These are phyloP conservation scores for Tamias sibiricus DNA, from an alignment of 2,113 vertebrate species.

Conservation along the genomic window DNA sequence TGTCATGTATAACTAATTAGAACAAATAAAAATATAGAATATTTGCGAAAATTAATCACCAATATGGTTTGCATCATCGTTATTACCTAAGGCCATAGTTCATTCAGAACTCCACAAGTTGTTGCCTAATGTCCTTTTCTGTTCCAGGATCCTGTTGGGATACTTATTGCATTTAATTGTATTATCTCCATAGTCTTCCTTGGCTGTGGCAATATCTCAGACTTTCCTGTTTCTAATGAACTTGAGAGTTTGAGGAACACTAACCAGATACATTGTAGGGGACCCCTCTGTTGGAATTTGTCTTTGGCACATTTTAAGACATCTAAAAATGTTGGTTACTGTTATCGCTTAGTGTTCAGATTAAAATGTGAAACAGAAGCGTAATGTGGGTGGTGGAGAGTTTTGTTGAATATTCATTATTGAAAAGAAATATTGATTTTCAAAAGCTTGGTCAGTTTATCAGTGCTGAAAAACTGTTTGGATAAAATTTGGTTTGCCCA, in stretches of 20 bases:
- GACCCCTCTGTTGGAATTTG: not conserved
- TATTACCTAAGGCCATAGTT: not conserved
- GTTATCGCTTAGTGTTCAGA: not conserved
- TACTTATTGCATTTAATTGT: not conserved
- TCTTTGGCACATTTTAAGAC: not conserved
- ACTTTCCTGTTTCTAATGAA: not conserved
- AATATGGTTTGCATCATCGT: not conserved
- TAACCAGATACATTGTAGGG: not conserved
- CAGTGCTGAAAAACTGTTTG: not conserved
- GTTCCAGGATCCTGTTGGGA: not conserved
- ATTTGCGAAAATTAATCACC: not conserved
- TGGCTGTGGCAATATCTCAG: not conserved
- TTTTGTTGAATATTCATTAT: constrained; percentile 8
- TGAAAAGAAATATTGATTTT: constrained; percentile 46
- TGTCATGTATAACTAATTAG: no score
- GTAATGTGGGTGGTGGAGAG: not conserved
- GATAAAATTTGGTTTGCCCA: not conserved
- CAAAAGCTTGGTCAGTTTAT: constrained; percentile 1
- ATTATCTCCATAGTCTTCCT: not conserved
- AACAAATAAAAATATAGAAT: not conserved
- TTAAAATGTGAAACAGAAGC: not conserved
- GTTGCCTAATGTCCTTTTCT: not conserved
- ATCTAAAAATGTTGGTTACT: not conserved
- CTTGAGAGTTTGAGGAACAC: not conserved
- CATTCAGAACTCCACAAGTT: not conserved